Conservation (phyloP, 2,888 invertebrate species). For the Trachelus troglodyta region DNA sequence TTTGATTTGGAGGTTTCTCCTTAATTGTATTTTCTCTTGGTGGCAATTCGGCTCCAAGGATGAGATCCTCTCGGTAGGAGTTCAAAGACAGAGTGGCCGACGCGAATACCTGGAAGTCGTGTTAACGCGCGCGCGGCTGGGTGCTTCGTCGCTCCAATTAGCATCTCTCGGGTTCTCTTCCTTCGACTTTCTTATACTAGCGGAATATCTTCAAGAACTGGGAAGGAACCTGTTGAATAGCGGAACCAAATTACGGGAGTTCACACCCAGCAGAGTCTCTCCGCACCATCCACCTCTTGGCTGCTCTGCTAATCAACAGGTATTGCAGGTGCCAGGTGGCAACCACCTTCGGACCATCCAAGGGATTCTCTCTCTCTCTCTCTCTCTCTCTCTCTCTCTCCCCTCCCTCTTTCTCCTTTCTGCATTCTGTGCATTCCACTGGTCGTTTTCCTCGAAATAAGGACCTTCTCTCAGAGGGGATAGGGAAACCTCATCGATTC, state of each 20-base stretch:
- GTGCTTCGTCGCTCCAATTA: conserved; percentile 57
- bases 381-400: conserved; percentile 17
- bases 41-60: too few relatives aligned
- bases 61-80: too few relatives aligned
- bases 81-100: not conserved
- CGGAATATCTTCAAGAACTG: conserved; percentile 24
- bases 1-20: too few relatives aligned
- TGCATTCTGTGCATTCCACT: too few relatives aligned
- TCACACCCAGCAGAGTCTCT: too few relatives aligned
- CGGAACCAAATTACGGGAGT: not conserved
- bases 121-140: conserved; percentile 47
- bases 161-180: conserved; percentile 46
- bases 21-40: too few relatives aligned
- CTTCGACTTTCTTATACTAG: conserved; percentile 14
- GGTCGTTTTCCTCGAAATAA: too few relatives aligned
- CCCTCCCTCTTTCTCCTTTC: conserved; percentile 10
- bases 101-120: conserved; percentile 46
- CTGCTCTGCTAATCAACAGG: conserved; percentile 1
- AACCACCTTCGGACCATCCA: too few relatives aligned
- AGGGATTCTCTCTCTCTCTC: too few relatives aligned
- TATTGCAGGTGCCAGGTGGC: not conserved
- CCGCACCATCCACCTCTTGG: conserved; percentile 4
- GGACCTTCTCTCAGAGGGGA: too few relatives aligned
- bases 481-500: too few relatives aligned
- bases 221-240: conserved; percentile 19